phyloP scores from a whole-genome alignment of 2,113 vertebrate species.

The Passer domesticus region DNA sequence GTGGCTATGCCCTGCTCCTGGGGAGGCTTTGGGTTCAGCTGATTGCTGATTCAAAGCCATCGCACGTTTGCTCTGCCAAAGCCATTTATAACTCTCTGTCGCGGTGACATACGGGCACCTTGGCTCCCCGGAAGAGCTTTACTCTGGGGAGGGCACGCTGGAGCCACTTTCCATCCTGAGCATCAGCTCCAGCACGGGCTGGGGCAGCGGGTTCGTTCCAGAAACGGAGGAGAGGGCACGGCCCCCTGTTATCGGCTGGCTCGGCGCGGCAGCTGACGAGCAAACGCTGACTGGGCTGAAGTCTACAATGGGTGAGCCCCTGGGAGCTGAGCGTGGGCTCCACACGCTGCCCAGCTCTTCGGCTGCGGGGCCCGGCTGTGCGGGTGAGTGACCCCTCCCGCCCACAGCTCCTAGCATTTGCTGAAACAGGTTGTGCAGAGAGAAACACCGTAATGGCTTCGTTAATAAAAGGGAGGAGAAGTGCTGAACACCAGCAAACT shows the following conservation, averaged over 20 bases:
- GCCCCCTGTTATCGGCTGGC: not conserved
- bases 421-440: not conserved
- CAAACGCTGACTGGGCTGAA: constrained; percentile 59
- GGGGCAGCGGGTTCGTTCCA: not conserved
- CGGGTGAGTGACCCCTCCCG: accelerated
- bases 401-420: not conserved
- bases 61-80: constrained; percentile 60
- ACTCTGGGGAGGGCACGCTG: not conserved
- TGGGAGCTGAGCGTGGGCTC: not conserved
- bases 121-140: constrained; percentile 44
- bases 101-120: constrained; percentile 54
- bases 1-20: not conserved
- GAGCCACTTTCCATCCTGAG: not conserved
- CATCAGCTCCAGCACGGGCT: not conserved
- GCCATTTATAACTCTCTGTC: constrained; percentile 75
- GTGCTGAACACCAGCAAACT: not conserved
- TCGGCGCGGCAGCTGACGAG: not conserved
- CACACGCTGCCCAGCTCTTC: not conserved
- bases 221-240: not conserved
- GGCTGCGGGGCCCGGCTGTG: not conserved
- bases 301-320: constrained; percentile 31
- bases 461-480: not conserved
- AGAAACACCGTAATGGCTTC: not conserved
- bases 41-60: constrained; percentile 64
- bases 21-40: constrained; percentile 17